Conservation (phyloP, 2,888 invertebrate genomes). For the Drosophila acutilabella region DNA sequence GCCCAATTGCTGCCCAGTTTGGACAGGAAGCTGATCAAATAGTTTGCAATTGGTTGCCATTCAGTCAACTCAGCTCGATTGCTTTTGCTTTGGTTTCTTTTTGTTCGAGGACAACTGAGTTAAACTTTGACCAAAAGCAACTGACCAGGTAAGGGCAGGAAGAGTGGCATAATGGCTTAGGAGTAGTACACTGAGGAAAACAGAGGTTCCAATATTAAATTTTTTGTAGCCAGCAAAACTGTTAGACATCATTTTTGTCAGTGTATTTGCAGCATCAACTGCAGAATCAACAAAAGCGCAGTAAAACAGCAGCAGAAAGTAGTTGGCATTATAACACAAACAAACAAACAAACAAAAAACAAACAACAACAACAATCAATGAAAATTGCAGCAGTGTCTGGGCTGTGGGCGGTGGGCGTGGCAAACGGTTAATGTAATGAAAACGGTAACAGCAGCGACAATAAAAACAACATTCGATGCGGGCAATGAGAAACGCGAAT, state of each 20-base stretch:
- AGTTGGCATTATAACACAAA: conserved; percentile 55
- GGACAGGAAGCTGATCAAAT: conserved; percentile 46
- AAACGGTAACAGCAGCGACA: conserved; percentile 67
- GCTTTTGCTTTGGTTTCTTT: conserved; percentile 42
- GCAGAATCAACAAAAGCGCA: conserved; percentile 65
- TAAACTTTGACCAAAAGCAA: conserved; percentile 47
- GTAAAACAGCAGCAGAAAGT: conserved; percentile 61
- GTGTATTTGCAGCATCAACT: conserved; percentile 44
- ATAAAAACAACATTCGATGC: conserved; percentile 71
- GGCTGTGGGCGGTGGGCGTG: conserved; percentile 24
- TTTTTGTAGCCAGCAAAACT: too few species aligned
- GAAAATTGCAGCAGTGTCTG: conserved; percentile 35
- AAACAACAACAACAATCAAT: conserved; percentile 31
- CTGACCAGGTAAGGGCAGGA: conserved; percentile 12
- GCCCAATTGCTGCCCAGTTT: not conserved
- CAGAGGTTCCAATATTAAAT: too few species aligned
- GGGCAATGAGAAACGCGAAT: conserved; percentile 37
- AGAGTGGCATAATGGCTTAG: conserved; percentile 22
- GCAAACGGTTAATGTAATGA: conserved; percentile 77
- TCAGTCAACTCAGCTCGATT: conserved; percentile 64
- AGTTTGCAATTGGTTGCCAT: conserved; percentile 67
- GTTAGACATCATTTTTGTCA: not conserved
- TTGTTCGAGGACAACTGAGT: conserved; percentile 43
- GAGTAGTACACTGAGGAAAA: conserved; percentile 9
- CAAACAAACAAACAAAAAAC: conserved; percentile 30